Conservation (phyloP, 2,797 vertebrate genomes). For the Siniperca scherzeri region DNA sequence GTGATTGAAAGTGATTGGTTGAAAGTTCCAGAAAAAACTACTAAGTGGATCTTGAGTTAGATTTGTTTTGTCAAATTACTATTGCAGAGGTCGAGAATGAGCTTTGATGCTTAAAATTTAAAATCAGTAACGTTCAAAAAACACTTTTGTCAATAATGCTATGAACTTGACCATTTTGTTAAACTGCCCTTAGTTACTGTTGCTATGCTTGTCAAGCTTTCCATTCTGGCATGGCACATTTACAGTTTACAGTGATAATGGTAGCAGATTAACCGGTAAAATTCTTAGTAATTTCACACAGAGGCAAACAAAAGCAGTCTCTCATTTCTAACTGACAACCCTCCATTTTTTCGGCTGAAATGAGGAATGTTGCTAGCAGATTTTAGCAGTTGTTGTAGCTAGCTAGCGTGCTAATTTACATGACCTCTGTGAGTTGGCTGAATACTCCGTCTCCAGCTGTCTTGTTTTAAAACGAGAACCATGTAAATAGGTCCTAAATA, state of each 20-base stretch:
- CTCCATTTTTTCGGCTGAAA: background rate
- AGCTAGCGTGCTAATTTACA: background rate
- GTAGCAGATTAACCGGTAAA: background rate
- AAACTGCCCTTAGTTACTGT: background rate
- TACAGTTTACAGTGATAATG: background rate
- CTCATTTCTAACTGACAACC: background rate
- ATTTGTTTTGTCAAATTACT: background rate
- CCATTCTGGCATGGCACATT: background rate
- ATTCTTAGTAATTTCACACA: background rate
- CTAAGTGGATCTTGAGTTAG: background rate
- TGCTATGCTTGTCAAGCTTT: background rate
- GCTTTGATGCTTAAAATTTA: background rate
- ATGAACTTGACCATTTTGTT: background rate
- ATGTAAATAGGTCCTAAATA: background rate
- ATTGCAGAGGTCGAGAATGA: background rate
- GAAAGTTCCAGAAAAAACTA: background rate
- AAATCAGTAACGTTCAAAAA: background rate
- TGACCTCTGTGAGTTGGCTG: background rate
- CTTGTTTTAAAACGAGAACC: background rate
- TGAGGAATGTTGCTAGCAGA: background rate
- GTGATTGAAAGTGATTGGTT: too few species aligned
- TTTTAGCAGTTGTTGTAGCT: constrained; percentile 3
- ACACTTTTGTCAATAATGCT: background rate
- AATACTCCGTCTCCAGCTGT: background rate
- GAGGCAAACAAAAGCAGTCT: background rate